Evolutionary conservation across 2,113 vertebrate genomes (phyloP), one percentile per base, ranked within the genome.

Genomic region (Prochilodus magdalenae): DNA sequence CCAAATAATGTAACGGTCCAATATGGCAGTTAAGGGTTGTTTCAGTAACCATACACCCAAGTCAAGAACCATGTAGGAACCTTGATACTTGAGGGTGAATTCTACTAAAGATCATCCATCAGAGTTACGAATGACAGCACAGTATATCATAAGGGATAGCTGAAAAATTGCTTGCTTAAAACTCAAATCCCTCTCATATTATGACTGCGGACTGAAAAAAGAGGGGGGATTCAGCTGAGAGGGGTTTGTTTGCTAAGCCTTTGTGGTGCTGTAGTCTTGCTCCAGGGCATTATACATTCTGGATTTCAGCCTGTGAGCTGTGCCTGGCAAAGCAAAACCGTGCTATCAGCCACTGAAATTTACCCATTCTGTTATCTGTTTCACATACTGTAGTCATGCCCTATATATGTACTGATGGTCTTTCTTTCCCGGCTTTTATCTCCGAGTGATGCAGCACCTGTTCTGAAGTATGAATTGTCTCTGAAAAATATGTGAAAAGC

Each of bases 231-330:
- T 86, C 10, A 27, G 47, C 33, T 59, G 55, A 16, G 71, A 49
- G 53, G 70, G 26, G 18, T 73, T n/a, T 65, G 62, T 75, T 70
- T 82, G 55, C 36, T 67, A 57, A 49, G 76, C n/a, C 26, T 76
- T 47, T 83, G 57, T 80, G 59, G 66, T 77, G 70, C 60, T 70
- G 57, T 51, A 79, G 66, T 40, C 62, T 29, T 55, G 70, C 84
- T 81, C 74, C 47, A 73, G 70, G 78, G 72, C 71, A 76, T 83
- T 75, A 67, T 53, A 85, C 63, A 81, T 76, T 79, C 67, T 75
- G 71, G 22, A 80, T 65, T 70, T 73, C 47, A 62, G 83, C 74
- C 75, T 67, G 40, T 51, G 30, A 85, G 80, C 80, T 77, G n/a
- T 55, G 77, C 62, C 65, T 81, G 72, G 75, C 47, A 84, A 88